These are phyloP conservation scores for Caiman crocodilus DNA, from an alignment of 2,797 vertebrate genomes.

Conservation along the genomic window DNA sequence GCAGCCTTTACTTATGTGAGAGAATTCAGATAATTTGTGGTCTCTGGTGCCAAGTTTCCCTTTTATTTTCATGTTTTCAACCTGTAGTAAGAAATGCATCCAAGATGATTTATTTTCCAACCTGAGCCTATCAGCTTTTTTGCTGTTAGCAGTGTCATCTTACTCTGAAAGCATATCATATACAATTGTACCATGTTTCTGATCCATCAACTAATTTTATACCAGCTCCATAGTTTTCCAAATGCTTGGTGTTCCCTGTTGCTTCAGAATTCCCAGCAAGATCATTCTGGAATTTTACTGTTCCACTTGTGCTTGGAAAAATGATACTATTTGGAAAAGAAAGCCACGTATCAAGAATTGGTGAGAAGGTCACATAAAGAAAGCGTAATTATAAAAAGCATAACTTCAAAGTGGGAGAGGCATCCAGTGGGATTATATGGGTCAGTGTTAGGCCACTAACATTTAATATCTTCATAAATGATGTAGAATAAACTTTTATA, in stretches of 20 bases:
- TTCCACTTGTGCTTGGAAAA: not conserved
- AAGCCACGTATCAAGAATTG: not conserved
- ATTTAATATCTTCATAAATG: not conserved
- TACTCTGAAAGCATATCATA: not conserved
- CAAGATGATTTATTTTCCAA: not conserved
- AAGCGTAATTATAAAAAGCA: not conserved
- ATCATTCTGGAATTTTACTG: not conserved
- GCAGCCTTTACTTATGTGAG: not conserved
- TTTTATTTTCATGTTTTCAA: not conserved
- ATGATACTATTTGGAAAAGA: not conserved
- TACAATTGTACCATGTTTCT: not conserved
- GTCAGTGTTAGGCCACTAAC: not conserved
- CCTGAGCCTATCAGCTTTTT: not conserved
- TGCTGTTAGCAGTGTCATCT: not conserved
- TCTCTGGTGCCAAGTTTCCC: not conserved
- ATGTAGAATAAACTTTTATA: not conserved
- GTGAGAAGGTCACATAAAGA: not conserved
- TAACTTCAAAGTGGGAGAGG: slow-evolving; percentile 3
- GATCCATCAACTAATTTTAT: not conserved
- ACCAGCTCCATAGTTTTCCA: slow-evolving; percentile 1
- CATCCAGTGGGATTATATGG: not conserved
- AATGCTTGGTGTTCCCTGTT: not conserved
- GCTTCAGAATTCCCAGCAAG: not conserved
- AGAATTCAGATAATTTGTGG: not conserved
- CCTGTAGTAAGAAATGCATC: not conserved